Evolutionary conservation across 2,888 invertebrate genomes (phyloP), one percentile per base, ranked within the genome.

Genomic region (Ochropacha duplaris): DNA sequence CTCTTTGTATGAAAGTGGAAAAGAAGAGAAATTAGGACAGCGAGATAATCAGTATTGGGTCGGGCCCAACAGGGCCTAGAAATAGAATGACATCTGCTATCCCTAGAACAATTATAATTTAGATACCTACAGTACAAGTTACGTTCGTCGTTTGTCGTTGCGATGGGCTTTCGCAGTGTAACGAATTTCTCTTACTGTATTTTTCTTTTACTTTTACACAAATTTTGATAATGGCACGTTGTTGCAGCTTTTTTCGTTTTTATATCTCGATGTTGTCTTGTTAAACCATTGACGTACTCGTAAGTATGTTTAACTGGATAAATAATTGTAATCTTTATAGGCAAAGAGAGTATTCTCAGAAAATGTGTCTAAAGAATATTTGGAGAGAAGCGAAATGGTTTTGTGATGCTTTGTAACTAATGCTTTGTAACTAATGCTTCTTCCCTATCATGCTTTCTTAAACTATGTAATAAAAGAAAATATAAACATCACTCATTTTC

Each of bases 101-200:
- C 14, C 36, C 31, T 6, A 12, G 6, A 16, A 19, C 19, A 44
- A 44, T 16, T 44, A 19, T 44, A 44, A 44, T 19, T 16, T 8
- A 16, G 39, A 4, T 39, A 34, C 4, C 14, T 34, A 69, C 78
- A 78, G 79, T 80, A 78, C 78, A 79, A 74, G 73, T 72, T 58
- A 69, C 71, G 72, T 75, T 72, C 58, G 57, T 55, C 70, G 65
- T 67, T 77, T 78, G 76, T 84, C 80, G 86, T 87, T 86, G 82
- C 84, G 66, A 80, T 86, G 86, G 83, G 87, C 87, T 88, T 80
- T 78, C 65, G 78, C 77, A 80, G 72, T 74, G 73, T 79, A 66
- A 73, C 71, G 65, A 70, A 64, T 71, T 74, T 70, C 65, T 71
- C 67, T 58, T 62, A 60, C 64, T 68, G 65, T 60, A 61, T 70